phyloP scores from a whole-genome alignment of 2,797 vertebrate species.

The Mus spretus region DNA sequence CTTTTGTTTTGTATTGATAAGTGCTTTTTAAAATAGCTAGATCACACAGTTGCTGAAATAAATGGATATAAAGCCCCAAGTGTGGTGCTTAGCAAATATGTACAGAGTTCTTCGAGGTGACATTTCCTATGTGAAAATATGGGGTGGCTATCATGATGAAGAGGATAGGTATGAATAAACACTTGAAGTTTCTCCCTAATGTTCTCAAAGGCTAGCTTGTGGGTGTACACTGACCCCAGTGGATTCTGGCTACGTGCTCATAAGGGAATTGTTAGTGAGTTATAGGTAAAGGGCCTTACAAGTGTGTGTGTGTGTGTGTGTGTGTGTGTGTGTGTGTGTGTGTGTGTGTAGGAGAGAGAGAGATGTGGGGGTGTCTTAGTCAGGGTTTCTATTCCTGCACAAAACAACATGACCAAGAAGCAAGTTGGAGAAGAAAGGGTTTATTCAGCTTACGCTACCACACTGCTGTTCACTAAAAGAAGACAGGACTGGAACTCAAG shows the following conservation, averaged over 20 bases:
- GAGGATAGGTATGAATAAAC: neutral
- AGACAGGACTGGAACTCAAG: too few relatives aligned
- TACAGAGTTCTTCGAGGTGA: rapidly evolving
- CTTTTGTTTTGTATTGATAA: neutral
- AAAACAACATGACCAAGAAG: too few relatives aligned
- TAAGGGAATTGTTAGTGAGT: neutral
- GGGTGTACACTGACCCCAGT: too few relatives aligned
- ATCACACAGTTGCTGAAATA: neutral
- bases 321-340: neutral
- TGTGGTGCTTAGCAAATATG: neutral
- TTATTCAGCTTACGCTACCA: too few relatives aligned
- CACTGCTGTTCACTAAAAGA: too few relatives aligned
- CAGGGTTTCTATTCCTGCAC: too few relatives aligned
- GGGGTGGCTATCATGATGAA: neutral
- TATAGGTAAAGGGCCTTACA: neutral
- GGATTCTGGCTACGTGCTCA: neutral
- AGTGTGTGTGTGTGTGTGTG: neutral
- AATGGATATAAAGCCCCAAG: neutral
- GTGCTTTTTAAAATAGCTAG: neutral
- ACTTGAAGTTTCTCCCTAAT: neutral
- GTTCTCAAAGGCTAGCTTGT: neutral
- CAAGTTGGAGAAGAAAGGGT: too few relatives aligned
- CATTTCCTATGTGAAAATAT: neutral
- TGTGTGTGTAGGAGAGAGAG: neutral
- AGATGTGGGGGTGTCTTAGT: too few relatives aligned